A percentile compares a stretch with the other conserved stretches of the same genome.
phyloP scores from a whole-genome alignment of 2,797 vertebrate genomes.

The Limosa lapponica region DNA sequence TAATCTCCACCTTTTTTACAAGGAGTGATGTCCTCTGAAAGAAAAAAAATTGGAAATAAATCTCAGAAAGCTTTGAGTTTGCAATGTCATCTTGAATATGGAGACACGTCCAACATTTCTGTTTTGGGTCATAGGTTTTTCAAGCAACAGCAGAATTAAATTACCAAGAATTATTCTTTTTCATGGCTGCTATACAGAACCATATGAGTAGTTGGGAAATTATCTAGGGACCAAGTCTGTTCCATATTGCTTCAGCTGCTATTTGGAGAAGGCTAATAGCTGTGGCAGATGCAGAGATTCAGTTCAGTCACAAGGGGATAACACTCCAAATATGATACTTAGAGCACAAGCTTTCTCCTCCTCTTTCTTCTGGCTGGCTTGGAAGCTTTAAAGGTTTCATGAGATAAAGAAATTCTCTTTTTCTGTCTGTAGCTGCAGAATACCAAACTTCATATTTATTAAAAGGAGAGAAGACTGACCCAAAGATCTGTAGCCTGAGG shows the following conservation, averaged over 20 bases:
- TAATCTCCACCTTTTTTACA: not conserved
- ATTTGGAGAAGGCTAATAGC: slow-evolving; percentile 52
- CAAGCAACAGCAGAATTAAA: slow-evolving; percentile 40
- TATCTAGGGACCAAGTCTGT: slow-evolving; percentile 37
- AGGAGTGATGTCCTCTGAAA: not conserved
- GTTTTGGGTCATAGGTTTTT: slow-evolving; percentile 45
- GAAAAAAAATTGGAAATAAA: not conserved
- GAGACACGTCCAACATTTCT: not conserved
- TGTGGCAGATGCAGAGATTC: slow-evolving; percentile 29
- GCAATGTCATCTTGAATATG: not conserved
- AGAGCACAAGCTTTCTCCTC: not conserved
- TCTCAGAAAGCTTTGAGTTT: not conserved
- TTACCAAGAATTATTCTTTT: slow-evolving; percentile 30
- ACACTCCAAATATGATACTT: slow-evolving; percentile 19
- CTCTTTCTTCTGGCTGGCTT: not conserved
- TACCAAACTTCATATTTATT: not conserved
- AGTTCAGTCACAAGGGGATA: slow-evolving; percentile 27
- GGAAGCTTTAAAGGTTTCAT: not conserved
- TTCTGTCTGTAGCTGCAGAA: not conserved
- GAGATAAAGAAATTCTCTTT: not conserved
- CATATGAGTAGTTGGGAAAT: slow-evolving; percentile 45
- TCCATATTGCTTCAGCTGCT: slow-evolving; percentile 55
- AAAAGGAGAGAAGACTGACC: not conserved
- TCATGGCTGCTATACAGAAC: slow-evolving; percentile 38
- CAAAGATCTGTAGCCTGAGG: not conserved